phyloP scores from a whole-genome alignment of 2,888 invertebrate genomes.

The Coelopa pilipes region DNA sequence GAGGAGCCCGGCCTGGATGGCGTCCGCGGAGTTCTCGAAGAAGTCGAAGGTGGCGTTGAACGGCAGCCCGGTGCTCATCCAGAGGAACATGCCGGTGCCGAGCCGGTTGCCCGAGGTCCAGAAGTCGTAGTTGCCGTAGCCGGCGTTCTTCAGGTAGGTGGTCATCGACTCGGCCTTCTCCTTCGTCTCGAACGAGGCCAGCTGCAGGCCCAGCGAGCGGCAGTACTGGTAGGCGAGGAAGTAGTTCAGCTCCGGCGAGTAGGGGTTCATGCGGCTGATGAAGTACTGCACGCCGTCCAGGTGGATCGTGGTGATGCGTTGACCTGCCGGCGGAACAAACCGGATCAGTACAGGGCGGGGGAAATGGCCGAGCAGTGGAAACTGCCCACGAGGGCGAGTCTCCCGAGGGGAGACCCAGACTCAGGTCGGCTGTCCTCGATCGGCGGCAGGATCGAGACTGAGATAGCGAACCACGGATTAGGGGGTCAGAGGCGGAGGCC shows the following conservation, averaged over 20 bases:
- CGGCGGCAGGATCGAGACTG: too few species aligned
- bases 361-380: too few species aligned
- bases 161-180: slow-evolving; percentile 88
- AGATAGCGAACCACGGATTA: too few species aligned
- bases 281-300: slow-evolving; percentile 87
- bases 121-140: slow-evolving; percentile 85
- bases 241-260: slow-evolving; percentile 86
- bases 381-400: too few species aligned
- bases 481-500: too few species aligned
- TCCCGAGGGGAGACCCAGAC: too few species aligned
- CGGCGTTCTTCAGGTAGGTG: slow-evolving; percentile 83
- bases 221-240: slow-evolving; percentile 90
- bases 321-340: slow-evolving; percentile 69
- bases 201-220: slow-evolving; percentile 84
- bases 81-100: slow-evolving; percentile 87
- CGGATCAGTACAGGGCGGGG: too few species aligned
- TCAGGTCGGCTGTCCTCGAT: too few species aligned
- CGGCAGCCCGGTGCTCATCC: slow-evolving; percentile 90
- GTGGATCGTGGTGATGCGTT: slow-evolving; percentile 88
- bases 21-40: slow-evolving; percentile 73
- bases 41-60: slow-evolving; percentile 91
- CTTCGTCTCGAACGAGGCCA: slow-evolving; percentile 86
- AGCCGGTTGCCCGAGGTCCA: slow-evolving; percentile 91
- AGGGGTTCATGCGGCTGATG: slow-evolving; percentile 87
- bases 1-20: slow-evolving; percentile 65